Base-by-base conservation (phyloP, 2,797 vertebrate species). In the Cheirogaleus major region DNA sequence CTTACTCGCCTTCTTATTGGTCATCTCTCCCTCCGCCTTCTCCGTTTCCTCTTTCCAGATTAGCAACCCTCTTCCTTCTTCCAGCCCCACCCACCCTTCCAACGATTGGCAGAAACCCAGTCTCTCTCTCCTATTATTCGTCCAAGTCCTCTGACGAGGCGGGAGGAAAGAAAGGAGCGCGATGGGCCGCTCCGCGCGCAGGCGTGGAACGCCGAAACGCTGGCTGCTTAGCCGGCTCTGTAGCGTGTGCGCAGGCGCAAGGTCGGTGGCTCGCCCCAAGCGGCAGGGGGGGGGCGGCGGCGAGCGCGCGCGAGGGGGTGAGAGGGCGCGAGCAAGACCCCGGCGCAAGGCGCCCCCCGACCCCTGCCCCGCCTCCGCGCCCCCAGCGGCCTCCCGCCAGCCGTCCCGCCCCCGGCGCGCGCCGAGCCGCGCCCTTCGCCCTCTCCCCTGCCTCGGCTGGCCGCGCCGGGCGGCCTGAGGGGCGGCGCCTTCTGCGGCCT, bases 401-500 rank as follows among this genome's bases (percentile, higher is more conserved):
- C 92, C 80, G 89, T 52, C 84, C 96, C 97, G 92, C 98, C 98
- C 48, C 92, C 38, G 87, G 89, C 91, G 89, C 78, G 94, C 96
- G 96, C 98, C 85, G 11, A 57, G 78, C 95, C 92, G 95, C 95
- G 96, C 96, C 97, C 91, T 98, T 90, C 95, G 92, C 93, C 91
- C 87, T 89, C 75, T 93, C 86, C 65, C 79, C 91, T 94, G 87
- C 92, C 90, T 70, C 12, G 22, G 78, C 89, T 76, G 92, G 96
- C 91, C 61, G 91, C 70, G 93, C 88, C 69, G 88, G 89, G 96
- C 91, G 87, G 97, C 95, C 95, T 70, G 95, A 96, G 96, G 97
- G 97, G 97, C 96, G 97, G 97, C 48, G 95, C 97, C 91, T 97
- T 87, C 55, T 93, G 96, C 91, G 95, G 96, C 96, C 96, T 97